phyloP scores from a whole-genome alignment of 2,888 invertebrate species.

The Diarsia brunnea region DNA sequence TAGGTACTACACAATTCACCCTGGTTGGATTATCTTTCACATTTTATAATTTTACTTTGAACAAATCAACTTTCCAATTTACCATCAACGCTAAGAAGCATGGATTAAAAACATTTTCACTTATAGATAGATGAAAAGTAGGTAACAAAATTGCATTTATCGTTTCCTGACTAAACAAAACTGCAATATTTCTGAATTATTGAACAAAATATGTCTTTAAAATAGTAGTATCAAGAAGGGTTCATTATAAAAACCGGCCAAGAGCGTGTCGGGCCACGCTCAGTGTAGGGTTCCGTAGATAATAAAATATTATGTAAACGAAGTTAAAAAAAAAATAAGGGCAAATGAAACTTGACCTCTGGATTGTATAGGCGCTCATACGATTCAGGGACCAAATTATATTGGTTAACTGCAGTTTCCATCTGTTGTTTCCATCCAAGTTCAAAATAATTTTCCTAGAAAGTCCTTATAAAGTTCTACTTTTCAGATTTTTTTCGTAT shows the following conservation, averaged over 20 bases:
- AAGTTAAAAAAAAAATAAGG: too few relatives aligned
- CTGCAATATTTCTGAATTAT: not conserved
- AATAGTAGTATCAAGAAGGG: not conserved
- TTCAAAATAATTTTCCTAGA: too few relatives aligned
- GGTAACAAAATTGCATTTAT: not conserved
- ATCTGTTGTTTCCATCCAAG: too few relatives aligned
- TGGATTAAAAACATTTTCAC: not conserved
- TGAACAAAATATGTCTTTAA: not conserved
- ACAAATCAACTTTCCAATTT: not conserved
- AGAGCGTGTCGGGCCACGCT: too few relatives aligned
- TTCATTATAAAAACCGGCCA: not conserved
- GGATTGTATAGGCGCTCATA: too few relatives aligned
- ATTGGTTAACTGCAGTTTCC: too few relatives aligned
- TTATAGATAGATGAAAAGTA: not conserved
- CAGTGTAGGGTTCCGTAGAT: too few relatives aligned
- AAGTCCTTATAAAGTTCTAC: too few relatives aligned
- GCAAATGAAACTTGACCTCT: too few relatives aligned
- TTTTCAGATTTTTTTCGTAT: too few relatives aligned
- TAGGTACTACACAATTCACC: not conserved
- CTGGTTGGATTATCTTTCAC: not conserved
- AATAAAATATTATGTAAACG: too few relatives aligned
- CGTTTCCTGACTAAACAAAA: not conserved
- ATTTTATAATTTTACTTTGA: conserved; percentile 1
- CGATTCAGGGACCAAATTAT: too few relatives aligned
- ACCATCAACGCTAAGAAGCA: not conserved